phyloP scores from a whole-genome alignment of 2,797 vertebrate species.

The Manis pentadactyla region DNA sequence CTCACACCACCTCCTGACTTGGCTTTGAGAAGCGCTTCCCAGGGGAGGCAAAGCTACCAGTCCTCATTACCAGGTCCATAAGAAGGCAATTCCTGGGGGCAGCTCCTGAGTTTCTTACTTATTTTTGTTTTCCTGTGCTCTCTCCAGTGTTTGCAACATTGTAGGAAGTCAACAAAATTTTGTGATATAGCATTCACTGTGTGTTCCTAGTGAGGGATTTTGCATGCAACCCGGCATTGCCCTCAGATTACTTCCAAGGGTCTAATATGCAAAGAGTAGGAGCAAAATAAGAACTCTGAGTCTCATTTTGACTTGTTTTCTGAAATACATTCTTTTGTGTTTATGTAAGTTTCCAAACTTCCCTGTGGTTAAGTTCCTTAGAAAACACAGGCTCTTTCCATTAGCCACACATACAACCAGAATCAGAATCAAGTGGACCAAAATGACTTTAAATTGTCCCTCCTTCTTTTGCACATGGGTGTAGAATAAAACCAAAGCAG shows the following conservation, averaged over 20 bases:
- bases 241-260: slow-evolving; percentile 35
- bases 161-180: slow-evolving; percentile 28
- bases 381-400: slow-evolving; percentile 75
- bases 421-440: slow-evolving; percentile 52
- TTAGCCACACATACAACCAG: slow-evolving; percentile 57
- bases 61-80: neutral
- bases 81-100: neutral
- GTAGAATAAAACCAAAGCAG: slow-evolving; percentile 26
- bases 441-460: slow-evolving; percentile 30
- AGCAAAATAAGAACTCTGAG: slow-evolving; percentile 47
- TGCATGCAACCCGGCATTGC: neutral
- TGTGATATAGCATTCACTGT: neutral
- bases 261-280: slow-evolving; percentile 51
- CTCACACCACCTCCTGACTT: neutral
- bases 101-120: neutral
- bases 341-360: slow-evolving; percentile 69
- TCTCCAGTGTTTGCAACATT: neutral
- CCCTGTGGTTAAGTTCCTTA: slow-evolving; percentile 65
- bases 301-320: slow-evolving; percentile 56
- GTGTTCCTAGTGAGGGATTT: neutral
- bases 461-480: slow-evolving; percentile 17
- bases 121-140: neutral
- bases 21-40: neutral
- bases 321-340: slow-evolving; percentile 66
- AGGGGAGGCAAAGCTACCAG: neutral